These are phyloP conservation scores for Mus caroli DNA, from an alignment of 2,797 vertebrate species.

Conservation along the genomic window DNA sequence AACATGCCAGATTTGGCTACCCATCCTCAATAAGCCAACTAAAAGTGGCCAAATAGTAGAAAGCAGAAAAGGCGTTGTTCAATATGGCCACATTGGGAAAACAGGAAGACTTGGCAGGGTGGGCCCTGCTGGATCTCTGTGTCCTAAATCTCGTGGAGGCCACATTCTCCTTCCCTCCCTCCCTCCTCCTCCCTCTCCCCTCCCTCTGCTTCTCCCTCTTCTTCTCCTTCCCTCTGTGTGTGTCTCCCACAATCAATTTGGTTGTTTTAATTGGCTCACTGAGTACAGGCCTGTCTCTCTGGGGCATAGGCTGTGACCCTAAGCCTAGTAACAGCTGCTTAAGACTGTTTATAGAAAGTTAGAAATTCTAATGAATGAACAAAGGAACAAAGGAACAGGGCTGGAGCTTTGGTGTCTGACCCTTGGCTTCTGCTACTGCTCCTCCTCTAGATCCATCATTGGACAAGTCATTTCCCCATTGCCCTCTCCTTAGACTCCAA, in stretches of 20 bases:
- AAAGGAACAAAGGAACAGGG: background rate
- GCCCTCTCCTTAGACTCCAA: conserved; percentile 6
- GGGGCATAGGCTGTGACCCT: background rate
- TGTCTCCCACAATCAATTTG: background rate
- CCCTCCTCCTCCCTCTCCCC: no score
- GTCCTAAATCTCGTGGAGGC: background rate
- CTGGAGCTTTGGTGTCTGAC: background rate
- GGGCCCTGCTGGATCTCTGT: background rate
- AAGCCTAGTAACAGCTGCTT: background rate
- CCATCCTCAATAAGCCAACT: background rate
- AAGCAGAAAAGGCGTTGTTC: background rate
- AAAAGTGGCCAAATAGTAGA: background rate
- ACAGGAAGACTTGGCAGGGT: background rate
- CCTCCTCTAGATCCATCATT: background rate
- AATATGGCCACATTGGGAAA: background rate
- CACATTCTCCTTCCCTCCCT: background rate
- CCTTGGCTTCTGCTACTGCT: background rate
- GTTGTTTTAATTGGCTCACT: background rate
- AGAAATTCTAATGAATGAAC: conserved; percentile 5
- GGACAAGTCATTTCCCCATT: background rate
- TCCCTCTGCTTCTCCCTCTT: no score
- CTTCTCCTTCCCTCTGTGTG: no score
- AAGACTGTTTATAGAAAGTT: background rate
- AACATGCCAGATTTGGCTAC: background rate
- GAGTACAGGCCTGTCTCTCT: background rate